phyloP scores from a whole-genome alignment of 2,888 invertebrate species.

The Ornithoptera priamus region DNA sequence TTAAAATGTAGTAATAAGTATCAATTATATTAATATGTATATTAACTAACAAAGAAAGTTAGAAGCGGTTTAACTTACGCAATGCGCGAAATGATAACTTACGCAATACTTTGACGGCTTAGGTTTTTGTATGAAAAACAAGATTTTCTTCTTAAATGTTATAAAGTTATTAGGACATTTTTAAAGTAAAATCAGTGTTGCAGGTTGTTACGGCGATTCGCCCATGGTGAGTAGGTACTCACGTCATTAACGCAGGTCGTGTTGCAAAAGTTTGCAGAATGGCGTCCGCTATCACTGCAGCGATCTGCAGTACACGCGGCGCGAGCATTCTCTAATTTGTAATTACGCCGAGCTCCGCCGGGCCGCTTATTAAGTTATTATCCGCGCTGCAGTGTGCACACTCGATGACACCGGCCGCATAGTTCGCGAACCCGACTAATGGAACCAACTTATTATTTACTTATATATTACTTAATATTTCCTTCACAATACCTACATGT shows the following conservation, averaged over 20 bases:
- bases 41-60: neutral
- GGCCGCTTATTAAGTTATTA: conserved; percentile 55
- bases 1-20: neutral
- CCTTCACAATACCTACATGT: too few species aligned
- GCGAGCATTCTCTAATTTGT: conserved; percentile 55
- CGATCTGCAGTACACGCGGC: conserved; percentile 38
- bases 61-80: neutral
- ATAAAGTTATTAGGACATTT: too few species aligned
- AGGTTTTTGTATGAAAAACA: neutral
- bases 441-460: too few species aligned
- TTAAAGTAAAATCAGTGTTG: too few species aligned
- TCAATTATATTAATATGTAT: conserved; percentile 6
- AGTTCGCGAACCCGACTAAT: conserved; percentile 3
- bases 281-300: conserved; percentile 39
- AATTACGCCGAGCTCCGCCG: conserved; percentile 45
- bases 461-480: too few species aligned
- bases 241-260: neutral
- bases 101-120: neutral
- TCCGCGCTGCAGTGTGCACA: conserved; percentile 33
- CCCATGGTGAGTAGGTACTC: too few species aligned
- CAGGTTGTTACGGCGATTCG: too few species aligned
- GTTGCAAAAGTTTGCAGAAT: conserved; percentile 36
- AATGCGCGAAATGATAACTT: neutral
- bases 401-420: conserved; percentile 5
- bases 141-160: too few species aligned